These are phyloP conservation scores for Willisornis vidua DNA, from an alignment of 2,113 vertebrate species.

Conservation along the genomic window DNA sequence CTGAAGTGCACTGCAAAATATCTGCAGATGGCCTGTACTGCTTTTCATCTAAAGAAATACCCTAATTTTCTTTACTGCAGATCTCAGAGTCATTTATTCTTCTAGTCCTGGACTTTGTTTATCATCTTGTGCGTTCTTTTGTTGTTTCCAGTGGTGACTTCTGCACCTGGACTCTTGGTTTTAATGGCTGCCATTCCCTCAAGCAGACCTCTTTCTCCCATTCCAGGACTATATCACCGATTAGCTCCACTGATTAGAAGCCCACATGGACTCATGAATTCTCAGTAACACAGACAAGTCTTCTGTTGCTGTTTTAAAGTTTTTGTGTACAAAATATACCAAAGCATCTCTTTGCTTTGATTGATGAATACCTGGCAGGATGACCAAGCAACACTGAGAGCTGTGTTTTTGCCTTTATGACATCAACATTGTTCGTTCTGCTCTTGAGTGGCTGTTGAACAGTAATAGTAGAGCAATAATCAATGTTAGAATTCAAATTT, in stretches of 20 bases:
- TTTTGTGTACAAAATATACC: background rate
- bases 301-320: background rate
- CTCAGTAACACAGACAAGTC: background rate
- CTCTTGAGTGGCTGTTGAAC: background rate
- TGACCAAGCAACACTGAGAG: background rate
- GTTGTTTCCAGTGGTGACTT: background rate
- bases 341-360: background rate
- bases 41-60: background rate
- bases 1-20: background rate
- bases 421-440: background rate
- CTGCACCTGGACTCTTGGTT: accelerated
- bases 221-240: background rate
- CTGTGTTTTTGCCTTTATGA: background rate
- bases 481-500: background rate
- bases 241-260: background rate
- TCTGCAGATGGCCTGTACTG: background rate
- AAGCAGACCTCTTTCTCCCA: background rate
- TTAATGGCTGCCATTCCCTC: background rate
- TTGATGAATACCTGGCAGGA: background rate
- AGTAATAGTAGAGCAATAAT: background rate
- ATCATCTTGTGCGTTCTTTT: background rate
- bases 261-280: background rate
- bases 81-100: background rate
- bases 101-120: background rate
- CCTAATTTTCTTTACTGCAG: background rate